Evolutionary conservation across 2,113 vertebrate species (phyloP).

Genomic region (Carollia perspicillata): DNA sequence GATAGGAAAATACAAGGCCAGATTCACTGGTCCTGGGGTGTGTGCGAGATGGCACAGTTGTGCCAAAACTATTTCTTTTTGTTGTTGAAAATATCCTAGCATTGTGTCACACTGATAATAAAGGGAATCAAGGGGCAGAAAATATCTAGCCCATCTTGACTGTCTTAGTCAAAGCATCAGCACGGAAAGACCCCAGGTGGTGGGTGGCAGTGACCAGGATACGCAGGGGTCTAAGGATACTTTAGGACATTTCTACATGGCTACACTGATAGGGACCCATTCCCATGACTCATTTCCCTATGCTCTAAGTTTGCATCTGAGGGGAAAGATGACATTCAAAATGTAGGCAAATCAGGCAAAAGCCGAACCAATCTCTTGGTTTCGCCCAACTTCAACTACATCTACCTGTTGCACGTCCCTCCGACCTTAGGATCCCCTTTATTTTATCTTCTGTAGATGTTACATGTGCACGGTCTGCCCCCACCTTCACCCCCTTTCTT

Average conservation of each 20-base stretch:
- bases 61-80: background rate
- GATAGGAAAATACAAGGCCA: background rate
- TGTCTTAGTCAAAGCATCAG: background rate
- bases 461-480: background rate
- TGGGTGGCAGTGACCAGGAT: background rate
- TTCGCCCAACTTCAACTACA: background rate
- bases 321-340: background rate
- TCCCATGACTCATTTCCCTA: background rate
- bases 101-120: background rate
- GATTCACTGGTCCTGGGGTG: background rate
- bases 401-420: background rate
- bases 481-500: background rate
- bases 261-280: accelerated
- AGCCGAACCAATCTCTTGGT: background rate
- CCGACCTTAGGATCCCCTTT: background rate
- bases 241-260: background rate
- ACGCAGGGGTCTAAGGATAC: background rate
- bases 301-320: background rate
- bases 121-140: background rate
- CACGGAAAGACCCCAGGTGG: background rate
- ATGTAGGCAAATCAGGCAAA: background rate
- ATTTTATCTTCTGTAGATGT: background rate
- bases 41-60: background rate
- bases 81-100: background rate
- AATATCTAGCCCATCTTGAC: background rate